Conservation (phyloP, 1,140 invertebrate genomes). For the Hylaeus anthracinus region DNA sequence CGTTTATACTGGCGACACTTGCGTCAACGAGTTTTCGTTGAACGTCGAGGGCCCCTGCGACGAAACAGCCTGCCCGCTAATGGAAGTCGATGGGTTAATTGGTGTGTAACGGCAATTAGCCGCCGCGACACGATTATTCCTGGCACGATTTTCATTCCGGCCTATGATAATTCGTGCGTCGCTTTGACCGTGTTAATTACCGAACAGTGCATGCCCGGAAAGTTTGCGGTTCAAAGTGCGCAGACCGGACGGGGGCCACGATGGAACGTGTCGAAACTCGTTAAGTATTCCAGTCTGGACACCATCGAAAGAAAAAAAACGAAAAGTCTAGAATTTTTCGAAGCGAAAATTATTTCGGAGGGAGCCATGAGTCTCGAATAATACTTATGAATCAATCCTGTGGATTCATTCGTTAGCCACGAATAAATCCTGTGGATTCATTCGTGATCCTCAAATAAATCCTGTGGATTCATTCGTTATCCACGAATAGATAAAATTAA, state of each 20-base stretch:
- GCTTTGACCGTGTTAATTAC: constrained; percentile 60
- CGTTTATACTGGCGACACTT: constrained; percentile 12
- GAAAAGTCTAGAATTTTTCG: no score
- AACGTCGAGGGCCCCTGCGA: constrained; percentile 16
- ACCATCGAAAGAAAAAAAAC: no score
- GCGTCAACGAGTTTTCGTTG: constrained; percentile 16
- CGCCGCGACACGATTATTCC: constrained; percentile 53
- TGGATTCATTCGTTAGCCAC: no score
- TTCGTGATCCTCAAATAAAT: no score
- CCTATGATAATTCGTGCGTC: constrained; percentile 56
- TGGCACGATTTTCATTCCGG: constrained; percentile 42
- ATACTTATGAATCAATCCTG: no score
- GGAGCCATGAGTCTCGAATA: neutral
- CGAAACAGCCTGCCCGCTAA: constrained; percentile 37
- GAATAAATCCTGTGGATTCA: no score
- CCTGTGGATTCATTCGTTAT: no score
- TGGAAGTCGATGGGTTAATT: constrained; percentile 60
- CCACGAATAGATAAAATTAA: no score
- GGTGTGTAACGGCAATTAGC: constrained; percentile 57
- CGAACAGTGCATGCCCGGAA: neutral
- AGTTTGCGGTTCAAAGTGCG: constrained; percentile 4
- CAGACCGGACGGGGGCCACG: neutral
- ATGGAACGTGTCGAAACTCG: constrained; percentile 2
- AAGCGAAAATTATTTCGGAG: no score
- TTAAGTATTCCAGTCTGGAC: neutral